Base-by-base conservation (phyloP, 2,113 vertebrate species). In the Hiodon alosoides region DNA sequence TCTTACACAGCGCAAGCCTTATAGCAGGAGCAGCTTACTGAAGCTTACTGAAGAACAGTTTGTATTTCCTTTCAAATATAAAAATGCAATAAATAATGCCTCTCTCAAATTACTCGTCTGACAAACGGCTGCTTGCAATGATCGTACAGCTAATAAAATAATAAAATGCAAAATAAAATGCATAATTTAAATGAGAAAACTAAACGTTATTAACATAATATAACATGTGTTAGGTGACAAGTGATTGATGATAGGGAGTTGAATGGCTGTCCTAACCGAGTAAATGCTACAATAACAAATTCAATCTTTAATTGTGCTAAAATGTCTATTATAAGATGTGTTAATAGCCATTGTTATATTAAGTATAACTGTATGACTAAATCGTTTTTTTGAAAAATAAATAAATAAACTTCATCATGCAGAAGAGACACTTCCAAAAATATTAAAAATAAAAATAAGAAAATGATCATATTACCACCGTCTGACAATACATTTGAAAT, bases 201-300 rank as follows among this genome's bases (percentile, higher is more conserved):
- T 84, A 86, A 88, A 85, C 1, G 31, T 31, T 31, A 31, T 31
- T 31, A 31, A 31, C 31, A 31, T 31, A 31, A 31, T 31, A 31
- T 31, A 31, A 85, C 88, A 85, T 79, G 69, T 81, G 80, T 78
- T 89, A 86, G 88, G 82, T 88, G 89, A 90, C 87, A 88, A 64
- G 90, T 92, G 91, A 92, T 92, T 90, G 90, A 92, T 92, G 88
- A 92, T 65, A 84, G 84, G 79, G 86, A 83, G 80, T 62, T 72
- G 71, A 78, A 84, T 83, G 88, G 86, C 88, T 90, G 89, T 87
- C 86, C 83, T 88, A 87, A 90, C 88, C 90, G 84, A 69, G 77
- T 89, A 90, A 90, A 88, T 90, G 89, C 87, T 90, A 85, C 81
- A 76, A 90, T 90, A 91, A 91, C 90, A 91, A 92, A 90, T 90